Evolutionary conservation across 2,888 invertebrate genomes (phyloP).

Genomic region (Heliconius hortense): DNA sequence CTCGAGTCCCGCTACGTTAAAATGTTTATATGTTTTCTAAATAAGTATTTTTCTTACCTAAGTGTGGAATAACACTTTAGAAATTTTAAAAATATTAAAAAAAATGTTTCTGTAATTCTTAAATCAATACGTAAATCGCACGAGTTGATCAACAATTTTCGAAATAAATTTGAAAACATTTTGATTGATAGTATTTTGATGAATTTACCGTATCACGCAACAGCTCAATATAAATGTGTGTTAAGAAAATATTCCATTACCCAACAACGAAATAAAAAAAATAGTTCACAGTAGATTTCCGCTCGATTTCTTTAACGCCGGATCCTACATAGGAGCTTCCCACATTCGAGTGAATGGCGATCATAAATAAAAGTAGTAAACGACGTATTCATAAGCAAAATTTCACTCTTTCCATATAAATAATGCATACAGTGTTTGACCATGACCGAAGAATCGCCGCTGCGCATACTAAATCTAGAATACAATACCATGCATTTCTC

Average conservation of each 20-base stretch:
- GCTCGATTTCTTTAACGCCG: conserved; percentile 10
- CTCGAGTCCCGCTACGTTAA: too few species aligned
- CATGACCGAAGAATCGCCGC: conserved; percentile 56
- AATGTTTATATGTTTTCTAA: too few species aligned
- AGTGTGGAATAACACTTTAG: too few species aligned
- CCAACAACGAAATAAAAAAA: neutral
- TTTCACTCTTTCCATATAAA: conserved; percentile 76
- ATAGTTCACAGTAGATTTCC: neutral
- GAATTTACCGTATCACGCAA: too few species aligned
- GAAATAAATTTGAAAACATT: neutral
- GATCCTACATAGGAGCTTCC: conserved; percentile 27
- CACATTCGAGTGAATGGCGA: conserved; percentile 45
- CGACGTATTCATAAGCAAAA: conserved; percentile 52
- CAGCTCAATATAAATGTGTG: neutral
- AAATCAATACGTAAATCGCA: too few species aligned
- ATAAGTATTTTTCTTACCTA: too few species aligned
- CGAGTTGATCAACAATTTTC: too few species aligned
- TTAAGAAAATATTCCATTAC: neutral
- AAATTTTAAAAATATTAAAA: too few species aligned
- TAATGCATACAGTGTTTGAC: conserved; percentile 68
- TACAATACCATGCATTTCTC: conserved; percentile 62
- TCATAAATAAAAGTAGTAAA: conserved; percentile 34
- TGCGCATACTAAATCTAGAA: conserved; percentile 59
- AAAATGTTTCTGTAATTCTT: too few species aligned
- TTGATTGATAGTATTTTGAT: neutral